Conservation (phyloP, 2,113 vertebrate species). For the Leucopsar rothschildi region DNA sequence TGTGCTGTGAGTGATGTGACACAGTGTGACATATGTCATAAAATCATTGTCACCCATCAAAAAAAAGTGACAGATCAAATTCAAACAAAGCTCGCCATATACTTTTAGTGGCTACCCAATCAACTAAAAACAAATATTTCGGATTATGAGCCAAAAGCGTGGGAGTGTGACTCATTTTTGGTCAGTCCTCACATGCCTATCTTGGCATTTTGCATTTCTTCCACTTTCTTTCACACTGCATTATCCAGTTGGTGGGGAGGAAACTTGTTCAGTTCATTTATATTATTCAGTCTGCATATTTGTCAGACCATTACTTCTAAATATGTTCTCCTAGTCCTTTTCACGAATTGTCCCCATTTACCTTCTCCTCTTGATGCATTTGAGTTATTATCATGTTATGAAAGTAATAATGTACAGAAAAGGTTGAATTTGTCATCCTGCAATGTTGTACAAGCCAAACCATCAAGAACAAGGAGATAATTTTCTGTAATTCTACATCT, state of each 20-base stretch:
- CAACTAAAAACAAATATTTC: slow-evolving; percentile 19
- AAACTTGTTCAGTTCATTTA: slow-evolving; percentile 4
- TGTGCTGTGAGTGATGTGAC: slow-evolving; percentile 40
- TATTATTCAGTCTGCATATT: not conserved
- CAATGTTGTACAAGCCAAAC: not conserved
- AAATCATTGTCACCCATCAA: slow-evolving; percentile 53
- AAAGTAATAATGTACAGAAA: not conserved
- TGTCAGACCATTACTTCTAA: slow-evolving; percentile 8
- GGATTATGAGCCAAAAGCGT: not conserved
- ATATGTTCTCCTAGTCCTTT: not conserved
- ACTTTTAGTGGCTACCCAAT: slow-evolving; percentile 46
- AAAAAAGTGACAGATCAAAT: slow-evolving; percentile 50
- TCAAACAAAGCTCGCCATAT: slow-evolving; percentile 1
- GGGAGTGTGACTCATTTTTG: slow-evolving; percentile 34
- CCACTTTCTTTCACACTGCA: slow-evolving; percentile 2
- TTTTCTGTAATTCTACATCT: not conserved
- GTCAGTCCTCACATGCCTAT: not conserved
- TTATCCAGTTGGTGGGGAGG: not conserved
- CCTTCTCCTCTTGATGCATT: not conserved
- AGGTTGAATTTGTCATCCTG: slow-evolving; percentile 6
- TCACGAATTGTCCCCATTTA: not conserved
- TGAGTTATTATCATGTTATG: not conserved
- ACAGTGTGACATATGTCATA: slow-evolving; percentile 38
- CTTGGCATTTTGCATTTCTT: slow-evolving; percentile 24
- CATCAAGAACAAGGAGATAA: not conserved